Evolutionary conservation across 2,888 invertebrate species (phyloP).

Genomic region (Lapara coniferarum): DNA sequence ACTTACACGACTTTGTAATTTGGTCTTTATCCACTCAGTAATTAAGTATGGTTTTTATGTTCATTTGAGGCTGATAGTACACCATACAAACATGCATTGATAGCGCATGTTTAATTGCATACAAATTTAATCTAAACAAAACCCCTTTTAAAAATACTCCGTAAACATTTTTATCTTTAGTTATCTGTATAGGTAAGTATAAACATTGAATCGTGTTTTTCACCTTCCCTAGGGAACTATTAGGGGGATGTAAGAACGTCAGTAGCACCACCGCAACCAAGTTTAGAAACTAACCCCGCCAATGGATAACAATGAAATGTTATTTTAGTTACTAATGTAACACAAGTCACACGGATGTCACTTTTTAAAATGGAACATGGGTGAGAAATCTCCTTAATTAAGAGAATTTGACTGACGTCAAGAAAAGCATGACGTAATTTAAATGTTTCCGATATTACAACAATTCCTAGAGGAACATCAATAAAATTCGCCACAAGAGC

Average conservation of each 20-base stretch:
- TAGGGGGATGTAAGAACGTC: conserved; percentile 32
- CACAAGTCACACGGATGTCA: background rate
- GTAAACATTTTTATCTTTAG: background rate
- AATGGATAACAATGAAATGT: conserved; percentile 38
- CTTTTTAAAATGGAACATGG: background rate
- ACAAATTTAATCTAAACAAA: background rate
- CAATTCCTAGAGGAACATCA: too few species aligned
- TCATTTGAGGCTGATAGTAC: too few species aligned
- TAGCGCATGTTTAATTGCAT: background rate
- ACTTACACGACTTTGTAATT: background rate
- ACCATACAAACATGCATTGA: background rate
- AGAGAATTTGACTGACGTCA: too few species aligned
- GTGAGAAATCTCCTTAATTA: too few species aligned
- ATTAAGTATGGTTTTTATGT: too few species aligned
- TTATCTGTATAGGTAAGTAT: background rate
- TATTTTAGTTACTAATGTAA: conserved; percentile 15
- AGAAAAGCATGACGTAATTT: too few species aligned
- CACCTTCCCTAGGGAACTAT: conserved; percentile 40
- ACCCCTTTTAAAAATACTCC: background rate
- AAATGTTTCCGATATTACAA: too few species aligned
- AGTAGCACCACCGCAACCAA: conserved; percentile 31
- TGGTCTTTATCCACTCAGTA: background rate
- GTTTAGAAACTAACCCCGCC: conserved; percentile 38
- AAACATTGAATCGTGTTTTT: background rate
- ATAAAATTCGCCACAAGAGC: too few species aligned